Conservation (phyloP, 2,797 vertebrate genomes). For the Vespertilio murinus region DNA sequence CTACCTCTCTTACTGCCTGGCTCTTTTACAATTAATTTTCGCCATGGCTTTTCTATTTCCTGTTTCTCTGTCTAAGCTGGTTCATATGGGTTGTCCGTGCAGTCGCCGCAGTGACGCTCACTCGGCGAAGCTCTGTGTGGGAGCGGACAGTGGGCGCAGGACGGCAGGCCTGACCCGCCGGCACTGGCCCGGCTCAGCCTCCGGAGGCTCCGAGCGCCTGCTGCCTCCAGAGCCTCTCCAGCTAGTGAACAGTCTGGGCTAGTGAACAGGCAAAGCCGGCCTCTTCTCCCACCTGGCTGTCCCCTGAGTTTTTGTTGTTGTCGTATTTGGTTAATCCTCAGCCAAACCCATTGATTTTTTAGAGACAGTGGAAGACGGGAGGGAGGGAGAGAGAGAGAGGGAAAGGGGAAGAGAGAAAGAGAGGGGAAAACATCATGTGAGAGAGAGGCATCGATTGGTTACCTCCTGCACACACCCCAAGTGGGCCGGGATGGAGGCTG, state of each 20-base stretch:
- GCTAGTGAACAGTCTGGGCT: no score
- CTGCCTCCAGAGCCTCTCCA: not conserved
- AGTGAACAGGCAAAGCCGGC: not conserved
- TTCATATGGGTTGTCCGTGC: not conserved
- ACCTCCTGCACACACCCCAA: not conserved
- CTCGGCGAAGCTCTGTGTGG: not conserved
- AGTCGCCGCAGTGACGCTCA: not conserved
- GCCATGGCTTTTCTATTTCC: not conserved
- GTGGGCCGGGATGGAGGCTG: not conserved
- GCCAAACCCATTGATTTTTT: not conserved
- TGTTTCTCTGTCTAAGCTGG: not conserved
- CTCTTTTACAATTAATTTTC: not conserved
- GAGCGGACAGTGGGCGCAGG: no score
- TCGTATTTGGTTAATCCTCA: not conserved
- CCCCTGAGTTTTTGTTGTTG: not conserved
- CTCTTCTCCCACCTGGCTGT: not conserved
- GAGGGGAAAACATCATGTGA: not conserved
- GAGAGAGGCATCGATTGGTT: not conserved
- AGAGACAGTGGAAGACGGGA: no score
- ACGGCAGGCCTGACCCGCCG: not conserved
- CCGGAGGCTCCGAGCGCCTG: fast-evolving
- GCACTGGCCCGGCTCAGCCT: fast-evolving
- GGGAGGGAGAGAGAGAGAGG: not conserved
- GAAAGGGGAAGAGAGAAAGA: not conserved
- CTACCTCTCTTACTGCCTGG: not conserved